These are phyloP conservation scores for Vireo altiloquus DNA, from an alignment of 2,113 vertebrate species.

Conservation along the genomic window DNA sequence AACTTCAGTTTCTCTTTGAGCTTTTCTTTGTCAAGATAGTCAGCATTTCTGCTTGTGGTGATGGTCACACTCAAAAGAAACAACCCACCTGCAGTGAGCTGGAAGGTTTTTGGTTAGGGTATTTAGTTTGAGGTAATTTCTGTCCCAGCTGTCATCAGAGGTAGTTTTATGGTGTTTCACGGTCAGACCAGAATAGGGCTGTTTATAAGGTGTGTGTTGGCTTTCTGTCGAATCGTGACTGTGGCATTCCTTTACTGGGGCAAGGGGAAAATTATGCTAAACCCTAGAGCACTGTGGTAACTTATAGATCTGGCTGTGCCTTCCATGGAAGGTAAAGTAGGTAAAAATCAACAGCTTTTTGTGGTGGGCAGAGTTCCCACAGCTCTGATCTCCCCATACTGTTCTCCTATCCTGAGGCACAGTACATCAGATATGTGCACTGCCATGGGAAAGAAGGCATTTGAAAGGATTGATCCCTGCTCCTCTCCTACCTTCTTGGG, in stretches of 20 bases:
- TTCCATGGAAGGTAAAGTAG: background rate
- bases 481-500: background rate
- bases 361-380: background rate
- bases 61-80: background rate
- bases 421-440: accelerated
- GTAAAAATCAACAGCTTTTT: background rate
- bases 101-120: background rate
- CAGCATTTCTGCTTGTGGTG: background rate
- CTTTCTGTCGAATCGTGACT: accelerated
- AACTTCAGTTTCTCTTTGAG: background rate
- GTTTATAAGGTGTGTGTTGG: background rate
- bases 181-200: background rate
- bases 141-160: background rate
- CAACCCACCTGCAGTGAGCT: background rate
- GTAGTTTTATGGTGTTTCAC: background rate
- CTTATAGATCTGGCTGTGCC: background rate
- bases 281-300: background rate
- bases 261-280: background rate
- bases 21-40: background rate
- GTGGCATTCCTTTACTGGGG: background rate
- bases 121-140: background rate
- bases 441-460: background rate
- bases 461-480: background rate
- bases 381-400: background rate
- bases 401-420: background rate